phyloP scores from a whole-genome alignment of 1,140 invertebrate species.

The Dysdera silvatica region DNA sequence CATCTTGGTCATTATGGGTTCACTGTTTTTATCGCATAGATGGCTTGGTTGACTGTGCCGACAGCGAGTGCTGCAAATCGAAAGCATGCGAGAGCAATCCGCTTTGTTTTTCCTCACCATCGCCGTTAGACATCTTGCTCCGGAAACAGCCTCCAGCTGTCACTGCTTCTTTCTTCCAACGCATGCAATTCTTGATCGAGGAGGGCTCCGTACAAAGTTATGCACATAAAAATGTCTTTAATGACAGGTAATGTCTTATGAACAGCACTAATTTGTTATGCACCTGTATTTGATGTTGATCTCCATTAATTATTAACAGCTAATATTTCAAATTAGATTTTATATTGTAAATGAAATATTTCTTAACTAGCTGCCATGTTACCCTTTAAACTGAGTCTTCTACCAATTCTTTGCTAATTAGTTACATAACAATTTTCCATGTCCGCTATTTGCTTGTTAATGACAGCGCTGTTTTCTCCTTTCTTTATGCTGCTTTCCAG shows the following conservation, averaged over 20 bases:
- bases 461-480: neutral
- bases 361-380: neutral
- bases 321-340: neutral
- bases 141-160: conserved; percentile 91
- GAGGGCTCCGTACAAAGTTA: conserved; percentile 97
- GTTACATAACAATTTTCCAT: no score
- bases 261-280: no score
- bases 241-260: conserved; percentile 98
- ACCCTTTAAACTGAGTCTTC: neutral
- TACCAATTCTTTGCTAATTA: neutral
- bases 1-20: no score
- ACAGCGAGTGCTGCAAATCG: conserved; percentile 83
- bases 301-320: neutral
- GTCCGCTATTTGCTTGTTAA: neutral
- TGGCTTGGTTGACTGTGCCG: conserved; percentile 93
- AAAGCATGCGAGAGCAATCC: conserved; percentile 75
- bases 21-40: no score
- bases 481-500: conserved; percentile 28
- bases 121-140: conserved; percentile 88
- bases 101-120: conserved; percentile 88
- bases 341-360: neutral
- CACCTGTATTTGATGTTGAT: no score
- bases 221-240: conserved; percentile 92
- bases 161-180: conserved; percentile 93
- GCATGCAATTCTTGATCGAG: conserved; percentile 96